phyloP scores from a whole-genome alignment of 2,797 vertebrate species.

The Varecia variegata region DNA sequence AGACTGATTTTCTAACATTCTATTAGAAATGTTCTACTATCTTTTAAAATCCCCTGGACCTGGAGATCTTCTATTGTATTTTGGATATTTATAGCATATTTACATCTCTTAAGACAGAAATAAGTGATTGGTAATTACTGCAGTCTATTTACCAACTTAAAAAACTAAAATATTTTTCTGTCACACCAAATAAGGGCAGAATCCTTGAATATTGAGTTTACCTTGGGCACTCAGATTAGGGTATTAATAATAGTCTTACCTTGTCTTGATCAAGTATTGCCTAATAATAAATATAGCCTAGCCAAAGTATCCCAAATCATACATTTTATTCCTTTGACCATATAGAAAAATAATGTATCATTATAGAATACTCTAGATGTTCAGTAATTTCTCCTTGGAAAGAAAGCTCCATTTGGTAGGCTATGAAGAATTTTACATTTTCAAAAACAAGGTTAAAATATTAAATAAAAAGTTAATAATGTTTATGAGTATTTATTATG shows the following conservation, averaged over 20 bases:
- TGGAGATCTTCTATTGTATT: not conserved
- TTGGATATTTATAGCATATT: not conserved
- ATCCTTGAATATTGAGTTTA: constrained; percentile 2
- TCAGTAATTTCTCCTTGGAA: not conserved
- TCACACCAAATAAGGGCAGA: constrained; percentile 46
- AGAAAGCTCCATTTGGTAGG: not conserved
- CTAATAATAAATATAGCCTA: constrained; percentile 62
- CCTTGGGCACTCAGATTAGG: constrained; percentile 40
- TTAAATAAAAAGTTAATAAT: constrained; percentile 31
- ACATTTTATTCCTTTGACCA: constrained; percentile 69
- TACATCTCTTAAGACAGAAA: not conserved
- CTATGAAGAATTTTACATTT: not conserved
- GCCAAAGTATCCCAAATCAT: constrained; percentile 45
- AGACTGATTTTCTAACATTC: not conserved
- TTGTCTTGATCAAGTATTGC: constrained; percentile 47
- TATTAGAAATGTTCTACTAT: not conserved
- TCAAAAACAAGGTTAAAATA: not conserved
- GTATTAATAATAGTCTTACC: constrained; percentile 58
- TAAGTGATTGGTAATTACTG: not conserved
- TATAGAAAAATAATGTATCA: constrained; percentile 69
- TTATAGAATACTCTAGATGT: not conserved
- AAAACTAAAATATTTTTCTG: constrained; percentile 38
- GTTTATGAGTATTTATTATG: not conserved
- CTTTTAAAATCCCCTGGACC: not conserved
- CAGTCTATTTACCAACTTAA: not conserved